Evolutionary conservation across 2,113 vertebrate species (phyloP), one percentile per base, ranked within the genome.

Genomic region (Paedocypris sp.): DNA sequence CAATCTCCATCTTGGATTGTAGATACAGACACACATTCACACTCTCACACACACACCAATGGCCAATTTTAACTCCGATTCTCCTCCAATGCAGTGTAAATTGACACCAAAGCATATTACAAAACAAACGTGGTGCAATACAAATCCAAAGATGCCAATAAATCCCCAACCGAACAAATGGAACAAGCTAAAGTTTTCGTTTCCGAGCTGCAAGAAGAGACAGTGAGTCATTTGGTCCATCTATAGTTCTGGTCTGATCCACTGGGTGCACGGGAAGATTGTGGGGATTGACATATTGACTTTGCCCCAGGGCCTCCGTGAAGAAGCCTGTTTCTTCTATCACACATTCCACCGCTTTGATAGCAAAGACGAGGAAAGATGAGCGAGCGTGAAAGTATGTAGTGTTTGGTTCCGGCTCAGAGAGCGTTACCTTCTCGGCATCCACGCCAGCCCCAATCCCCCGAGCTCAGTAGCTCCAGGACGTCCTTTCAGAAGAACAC

Each of bases 361-460:
- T 70, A 76, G 65, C 38, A 65, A 75, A 75, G 68, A 26, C 71
- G 75, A 69, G 66, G 76, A 74, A 71, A 74, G 38, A 78, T 81
- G 80, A 84, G 76, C 68, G 76, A 69, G 81, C 68, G 65, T 60
- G 38, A 25, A 39, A 66, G 43, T 23, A 56, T 56, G 67, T 67
- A 65, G 68, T 82, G 64, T 69, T 77, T 70, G 61, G 60, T 64
- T 62, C 70, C 56, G 67, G 11, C 15, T 53, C 64, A 50, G 48
- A 52, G 63, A 71, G 64, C 31, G 10, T 38, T 61, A 73, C 60
- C 46, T 69, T 64, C 35, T 12, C 7, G 35, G 25, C 33, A 39
- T 54, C 54, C 32, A n/a, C 26, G 26, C 29, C 36, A 22, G 45
- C 35, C 32, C 38, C 12, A n/a, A 38, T 39, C 16, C 26, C 3